These are phyloP conservation scores for Athalia circularis DNA, from an alignment of 2,888 invertebrate species.

Conservation along the genomic window DNA sequence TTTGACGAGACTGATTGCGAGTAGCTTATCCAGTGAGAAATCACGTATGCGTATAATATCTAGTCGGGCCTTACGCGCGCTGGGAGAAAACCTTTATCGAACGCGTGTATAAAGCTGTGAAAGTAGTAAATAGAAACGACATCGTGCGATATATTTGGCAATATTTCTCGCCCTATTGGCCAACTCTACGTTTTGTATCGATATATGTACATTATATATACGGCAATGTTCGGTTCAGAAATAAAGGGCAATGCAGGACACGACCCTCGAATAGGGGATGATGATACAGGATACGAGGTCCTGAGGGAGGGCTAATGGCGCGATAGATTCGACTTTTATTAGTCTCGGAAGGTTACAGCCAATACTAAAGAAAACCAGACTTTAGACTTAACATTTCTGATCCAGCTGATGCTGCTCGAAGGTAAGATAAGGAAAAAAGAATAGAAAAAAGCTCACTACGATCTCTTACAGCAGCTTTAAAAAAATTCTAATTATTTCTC, in stretches of 20 bases:
- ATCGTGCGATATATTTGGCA: constrained; percentile 17
- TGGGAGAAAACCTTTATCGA: not conserved
- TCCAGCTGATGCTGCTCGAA: too few relatives aligned
- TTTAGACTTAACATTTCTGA: not conserved
- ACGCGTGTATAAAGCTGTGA: not conserved
- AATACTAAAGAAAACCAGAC: not conserved
- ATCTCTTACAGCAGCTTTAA: too few relatives aligned
- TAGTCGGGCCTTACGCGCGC: not conserved
- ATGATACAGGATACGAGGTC: constrained; percentile 44
- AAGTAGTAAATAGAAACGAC: constrained; percentile 27
- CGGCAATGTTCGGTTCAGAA: not conserved
- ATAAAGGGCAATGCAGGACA: constrained; percentile 38
- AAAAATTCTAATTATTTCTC: too few relatives aligned
- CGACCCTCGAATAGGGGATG: constrained; percentile 17
- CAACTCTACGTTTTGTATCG: constrained; percentile 31
- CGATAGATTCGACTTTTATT: constrained; percentile 49
- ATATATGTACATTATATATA: not conserved
- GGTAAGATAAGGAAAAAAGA: too few relatives aligned
- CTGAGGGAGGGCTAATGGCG: constrained; percentile 47
- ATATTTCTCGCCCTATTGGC: constrained; percentile 46
- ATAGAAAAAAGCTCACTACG: too few relatives aligned
- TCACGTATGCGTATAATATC: too few relatives aligned
- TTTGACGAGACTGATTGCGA: too few relatives aligned
- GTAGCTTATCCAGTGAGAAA: too few relatives aligned
- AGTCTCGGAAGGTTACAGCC: constrained; percentile 46